phyloP scores from a whole-genome alignment of 2,797 vertebrate genomes.

The Halcyon smyrnensis region DNA sequence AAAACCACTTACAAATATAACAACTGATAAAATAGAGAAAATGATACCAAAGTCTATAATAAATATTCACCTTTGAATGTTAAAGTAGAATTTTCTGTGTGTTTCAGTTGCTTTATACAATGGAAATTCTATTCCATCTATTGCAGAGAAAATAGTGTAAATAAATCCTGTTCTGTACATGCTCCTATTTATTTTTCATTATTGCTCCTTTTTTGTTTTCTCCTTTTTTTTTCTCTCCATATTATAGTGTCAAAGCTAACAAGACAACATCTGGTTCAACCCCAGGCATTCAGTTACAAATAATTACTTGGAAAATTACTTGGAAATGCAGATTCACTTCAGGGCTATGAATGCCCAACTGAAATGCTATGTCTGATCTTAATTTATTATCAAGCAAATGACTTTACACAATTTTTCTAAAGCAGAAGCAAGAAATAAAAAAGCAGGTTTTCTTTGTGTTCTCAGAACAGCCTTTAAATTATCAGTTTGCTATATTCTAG shows the following conservation, averaged over 20 bases:
- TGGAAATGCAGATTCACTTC: slow-evolving; percentile 1
- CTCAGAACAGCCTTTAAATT: background rate
- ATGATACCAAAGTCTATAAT: background rate
- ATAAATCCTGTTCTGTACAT: background rate
- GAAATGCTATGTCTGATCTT: background rate
- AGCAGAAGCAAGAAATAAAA: background rate
- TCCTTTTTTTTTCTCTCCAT: background rate
- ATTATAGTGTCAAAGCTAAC: background rate
- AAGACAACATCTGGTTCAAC: background rate
- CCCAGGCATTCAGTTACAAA: background rate
- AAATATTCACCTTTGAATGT: background rate
- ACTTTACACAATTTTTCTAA: background rate
- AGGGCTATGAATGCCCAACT: background rate
- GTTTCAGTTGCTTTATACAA: background rate
- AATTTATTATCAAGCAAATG: background rate
- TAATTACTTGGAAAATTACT: slow-evolving; percentile 38
- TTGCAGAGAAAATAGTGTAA: background rate
- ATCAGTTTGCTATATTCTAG: background rate
- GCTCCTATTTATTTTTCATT: background rate
- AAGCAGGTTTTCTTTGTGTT: background rate
- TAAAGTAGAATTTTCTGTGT: background rate
- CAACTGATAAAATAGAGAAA: background rate
- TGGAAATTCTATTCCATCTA: background rate
- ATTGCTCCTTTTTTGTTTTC: background rate
- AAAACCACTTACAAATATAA: background rate